Evolutionary conservation across 2,888 invertebrate species (phyloP).

Genomic region (Malacosoma neustria): DNA sequence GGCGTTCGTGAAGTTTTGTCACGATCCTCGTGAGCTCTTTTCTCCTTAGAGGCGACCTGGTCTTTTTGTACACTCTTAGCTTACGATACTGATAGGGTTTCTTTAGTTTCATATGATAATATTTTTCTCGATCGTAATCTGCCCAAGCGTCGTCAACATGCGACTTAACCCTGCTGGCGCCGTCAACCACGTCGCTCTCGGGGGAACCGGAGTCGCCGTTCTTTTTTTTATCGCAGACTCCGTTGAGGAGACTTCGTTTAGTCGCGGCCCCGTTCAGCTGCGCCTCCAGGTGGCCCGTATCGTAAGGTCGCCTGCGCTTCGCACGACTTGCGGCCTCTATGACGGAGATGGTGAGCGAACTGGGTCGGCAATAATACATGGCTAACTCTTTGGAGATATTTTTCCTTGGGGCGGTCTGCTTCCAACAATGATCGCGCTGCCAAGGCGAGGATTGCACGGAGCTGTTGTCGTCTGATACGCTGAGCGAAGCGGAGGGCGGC

Average conservation of each 20-base stretch:
- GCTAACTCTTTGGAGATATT: slow-evolving; percentile 83
- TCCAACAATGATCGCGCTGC: slow-evolving; percentile 94
- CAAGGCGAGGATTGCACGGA: slow-evolving; percentile 93
- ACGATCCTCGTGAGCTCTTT: slow-evolving; percentile 45
- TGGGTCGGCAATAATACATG: slow-evolving; percentile 79
- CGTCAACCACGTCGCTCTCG: slow-evolving; percentile 40
- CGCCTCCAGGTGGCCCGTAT: slow-evolving; percentile 37
- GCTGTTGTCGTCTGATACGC: slow-evolving; percentile 93
- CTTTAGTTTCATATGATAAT: slow-evolving; percentile 68
- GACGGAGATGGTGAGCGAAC: slow-evolving; percentile 55
- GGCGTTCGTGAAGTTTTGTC: slow-evolving; percentile 50
- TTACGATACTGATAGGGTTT: slow-evolving; percentile 70
- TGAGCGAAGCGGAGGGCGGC: slow-evolving; percentile 83
- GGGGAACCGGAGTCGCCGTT: slow-evolving; percentile 43
- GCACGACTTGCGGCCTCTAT: slow-evolving; percentile 55
- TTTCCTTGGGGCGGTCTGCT: slow-evolving; percentile 84
- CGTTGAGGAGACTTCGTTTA: slow-evolving; percentile 32
- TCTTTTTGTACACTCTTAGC: slow-evolving; percentile 65
- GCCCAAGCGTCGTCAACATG: slow-evolving; percentile 41
- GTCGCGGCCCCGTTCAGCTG: slow-evolving; percentile 28
- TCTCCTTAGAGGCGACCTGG: slow-evolving; percentile 41
- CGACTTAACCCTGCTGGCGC: slow-evolving; percentile 25
- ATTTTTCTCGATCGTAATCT: slow-evolving; percentile 55
- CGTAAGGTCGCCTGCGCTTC: slow-evolving; percentile 81
- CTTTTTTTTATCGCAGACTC: slow-evolving; percentile 35